Base-by-base conservation (phyloP, 2,888 invertebrate genomes). In the Athrips mouffetella region DNA sequence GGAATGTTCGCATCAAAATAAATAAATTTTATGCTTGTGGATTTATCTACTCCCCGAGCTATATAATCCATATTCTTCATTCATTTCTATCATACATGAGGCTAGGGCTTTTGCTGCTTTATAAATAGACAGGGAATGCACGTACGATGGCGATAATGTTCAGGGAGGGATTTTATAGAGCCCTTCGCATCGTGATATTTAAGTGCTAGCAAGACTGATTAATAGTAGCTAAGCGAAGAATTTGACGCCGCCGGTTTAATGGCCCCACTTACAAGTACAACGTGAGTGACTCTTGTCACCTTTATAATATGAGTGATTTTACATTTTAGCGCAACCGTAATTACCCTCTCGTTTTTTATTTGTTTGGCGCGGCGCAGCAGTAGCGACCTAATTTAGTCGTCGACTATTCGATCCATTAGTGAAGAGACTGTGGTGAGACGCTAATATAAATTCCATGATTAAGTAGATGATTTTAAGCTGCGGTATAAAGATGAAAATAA, bases 81-180 rank as follows among this genome's bases (percentile, higher is more conserved):
- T 77, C 71, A 76, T 72, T 72, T 74, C 70, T 70, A 75, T 73
- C 63, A 67, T 58, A 63, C 65, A 74, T 75, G 71, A 70, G 75
- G 67, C 55, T 60, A 67, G 72, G 71, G 65, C 71, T 76, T 81
- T 73, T 70, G 69, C 60, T 55, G 65, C 57, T 73, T 74, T 81
- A 83, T 80, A 80, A 84, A 84, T 84, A 83, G 80, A 70, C 21
- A 54, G 61, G 70, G 79, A 78, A 80, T 80, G 76, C 70, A 64
- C 56, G 63, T 66, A 63, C 65, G 63, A 57, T 49, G 52, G 51
- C 67, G 67, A 73, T 75, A 70, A 70, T 66, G 53, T 59, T 67
- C 51, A 57, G 58, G 56, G 52, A 65, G 67, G 62, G 70, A 73
- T 70, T 73, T 73, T 73, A 74, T 74, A 72, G 67, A 76, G 68